These are phyloP conservation scores for Adela reaumurella DNA, from an alignment of 2,888 invertebrate genomes.

Conservation along the genomic window DNA sequence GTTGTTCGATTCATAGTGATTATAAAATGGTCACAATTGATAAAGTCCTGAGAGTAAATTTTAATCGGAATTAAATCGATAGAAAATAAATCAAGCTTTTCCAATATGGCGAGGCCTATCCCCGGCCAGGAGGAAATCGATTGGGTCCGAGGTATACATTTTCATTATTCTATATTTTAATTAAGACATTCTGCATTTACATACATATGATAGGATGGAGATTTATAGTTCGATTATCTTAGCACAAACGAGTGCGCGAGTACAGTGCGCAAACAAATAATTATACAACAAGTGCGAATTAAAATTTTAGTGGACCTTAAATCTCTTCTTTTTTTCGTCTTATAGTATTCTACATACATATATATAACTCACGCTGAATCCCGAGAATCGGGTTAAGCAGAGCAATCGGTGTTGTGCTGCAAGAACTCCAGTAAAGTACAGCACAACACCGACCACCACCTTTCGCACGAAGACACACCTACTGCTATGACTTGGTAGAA, in stretches of 20 bases:
- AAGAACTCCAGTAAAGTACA: too few species aligned
- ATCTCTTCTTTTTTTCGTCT: too few species aligned
- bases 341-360: too few species aligned
- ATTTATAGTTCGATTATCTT: conserved; percentile 20
- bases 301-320: too few species aligned
- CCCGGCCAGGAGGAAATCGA: conserved; percentile 15
- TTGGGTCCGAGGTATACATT: conserved; percentile 20
- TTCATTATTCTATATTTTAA: conserved; percentile 20
- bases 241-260: conserved; percentile 2
- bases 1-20: background rate
- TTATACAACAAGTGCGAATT: conserved; percentile 5
- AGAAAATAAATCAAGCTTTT: background rate
- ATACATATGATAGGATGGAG: conserved; percentile 14
- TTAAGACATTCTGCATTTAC: conserved; percentile 20
- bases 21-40: background rate
- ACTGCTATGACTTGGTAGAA: too few species aligned
- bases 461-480: too few species aligned
- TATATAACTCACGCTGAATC: background rate
- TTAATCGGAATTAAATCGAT: background rate
- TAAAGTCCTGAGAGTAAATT: background rate
- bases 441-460: too few species aligned
- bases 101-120: background rate
- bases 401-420: too few species aligned
- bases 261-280: conserved; percentile 1
- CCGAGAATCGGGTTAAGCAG: too few species aligned